phyloP scores from a whole-genome alignment of 2,888 invertebrate species.

The Osedax frankpressi region DNA sequence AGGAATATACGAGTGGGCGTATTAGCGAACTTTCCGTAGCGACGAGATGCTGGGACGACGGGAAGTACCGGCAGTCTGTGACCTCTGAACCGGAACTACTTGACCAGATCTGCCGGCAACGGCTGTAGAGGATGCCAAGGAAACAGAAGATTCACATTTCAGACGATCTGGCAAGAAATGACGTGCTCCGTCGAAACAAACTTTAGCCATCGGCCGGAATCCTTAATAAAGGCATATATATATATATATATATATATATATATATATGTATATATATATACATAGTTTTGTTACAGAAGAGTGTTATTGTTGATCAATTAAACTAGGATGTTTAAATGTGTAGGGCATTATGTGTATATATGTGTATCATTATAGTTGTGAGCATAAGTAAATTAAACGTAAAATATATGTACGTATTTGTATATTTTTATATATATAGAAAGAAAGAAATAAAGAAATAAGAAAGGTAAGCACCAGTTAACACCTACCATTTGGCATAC shows the following conservation, averaged over 20 bases:
- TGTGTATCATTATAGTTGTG: background rate
- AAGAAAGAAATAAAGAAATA: no score
- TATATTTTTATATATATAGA: no score
- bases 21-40: background rate
- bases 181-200: slow-evolving; percentile 38
- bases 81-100: background rate
- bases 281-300: no score
- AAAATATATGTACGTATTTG: background rate
- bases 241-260: background rate
- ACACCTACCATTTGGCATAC: background rate
- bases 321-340: no score
- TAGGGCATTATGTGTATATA: no score
- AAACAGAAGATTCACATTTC: background rate
- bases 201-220: slow-evolving; percentile 31
- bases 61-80: background rate
- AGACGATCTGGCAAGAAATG: slow-evolving; percentile 39
- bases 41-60: background rate
- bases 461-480: no score
- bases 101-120: no score
- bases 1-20: no score
- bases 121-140: no score
- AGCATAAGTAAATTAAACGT: background rate
- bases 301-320: no score
- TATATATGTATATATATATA: background rate
- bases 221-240: background rate